Evolutionary conservation across 2,797 vertebrate species (phyloP).

Genomic region (Ateles fusciceps): DNA sequence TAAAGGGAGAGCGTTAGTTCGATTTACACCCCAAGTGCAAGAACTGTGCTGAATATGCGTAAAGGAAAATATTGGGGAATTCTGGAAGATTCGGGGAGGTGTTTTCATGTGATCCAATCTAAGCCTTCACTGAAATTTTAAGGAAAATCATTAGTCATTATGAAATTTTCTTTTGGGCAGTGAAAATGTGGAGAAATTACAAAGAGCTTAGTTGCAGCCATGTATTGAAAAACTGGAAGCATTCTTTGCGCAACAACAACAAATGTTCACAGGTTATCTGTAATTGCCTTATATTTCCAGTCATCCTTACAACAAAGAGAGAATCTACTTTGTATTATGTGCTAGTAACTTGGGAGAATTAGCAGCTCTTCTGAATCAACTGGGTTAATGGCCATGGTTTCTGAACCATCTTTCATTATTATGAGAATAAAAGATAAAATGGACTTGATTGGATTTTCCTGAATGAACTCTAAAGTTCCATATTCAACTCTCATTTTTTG

Average conservation of each 20-base stretch:
- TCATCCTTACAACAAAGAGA: background rate
- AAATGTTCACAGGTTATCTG: background rate
- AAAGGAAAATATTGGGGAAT: slow-evolving; percentile 81
- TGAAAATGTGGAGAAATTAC: background rate
- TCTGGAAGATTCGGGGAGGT: slow-evolving; percentile 84
- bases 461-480: background rate
- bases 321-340: background rate
- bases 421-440: background rate
- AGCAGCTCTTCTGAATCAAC: background rate
- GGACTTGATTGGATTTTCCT: background rate
- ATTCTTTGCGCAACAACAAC: background rate
- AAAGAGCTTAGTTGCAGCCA: background rate
- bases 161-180: background rate
- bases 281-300: background rate
- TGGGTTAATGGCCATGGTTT: background rate
- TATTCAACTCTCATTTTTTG: background rate
- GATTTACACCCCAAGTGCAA: slow-evolving; percentile 85
- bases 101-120: slow-evolving; percentile 82
- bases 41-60: slow-evolving; percentile 84
- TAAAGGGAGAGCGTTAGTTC: slow-evolving; percentile 82
- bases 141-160: background rate
- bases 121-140: slow-evolving; percentile 24
- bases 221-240: background rate
- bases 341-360: background rate
- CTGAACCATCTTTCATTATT: background rate